Conservation (phyloP, 2,797 vertebrate species). For the Oceanodroma leucorhoa region DNA sequence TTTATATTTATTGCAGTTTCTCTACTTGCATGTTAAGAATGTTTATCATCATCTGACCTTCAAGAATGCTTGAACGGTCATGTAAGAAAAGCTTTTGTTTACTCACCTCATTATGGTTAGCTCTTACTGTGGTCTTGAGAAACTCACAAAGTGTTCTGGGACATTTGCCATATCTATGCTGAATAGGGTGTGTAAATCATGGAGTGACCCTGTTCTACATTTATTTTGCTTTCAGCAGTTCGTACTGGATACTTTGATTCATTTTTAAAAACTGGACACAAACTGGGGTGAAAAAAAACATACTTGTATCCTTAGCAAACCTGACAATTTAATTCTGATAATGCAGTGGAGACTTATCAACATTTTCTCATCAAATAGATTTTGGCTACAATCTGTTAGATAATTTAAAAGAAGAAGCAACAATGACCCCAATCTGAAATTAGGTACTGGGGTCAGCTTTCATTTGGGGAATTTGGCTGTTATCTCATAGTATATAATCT, state of each 20-base stretch:
- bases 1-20: not conserved
- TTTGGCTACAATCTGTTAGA: not conserved
- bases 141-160: not conserved
- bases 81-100: not conserved
- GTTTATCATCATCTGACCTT: not conserved
- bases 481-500: conserved; percentile 41
- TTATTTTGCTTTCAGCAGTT: not conserved
- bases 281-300: not conserved
- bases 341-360: not conserved
- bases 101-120: not conserved
- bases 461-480: conserved; percentile 50
- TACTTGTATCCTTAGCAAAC: not conserved
- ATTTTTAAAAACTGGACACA: not conserved
- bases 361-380: not conserved
- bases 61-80: not conserved
- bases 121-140: not conserved
- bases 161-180: not conserved
- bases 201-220: not conserved
- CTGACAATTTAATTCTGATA: not conserved
- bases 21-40: not conserved
- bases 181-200: not conserved
- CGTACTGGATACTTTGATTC: not conserved
- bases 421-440: conserved; percentile 27
- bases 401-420: not conserved
- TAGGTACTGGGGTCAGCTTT: conserved; percentile 39